Evolutionary conservation across 2,888 invertebrate species (phyloP).

Genomic region (Sthenelais limicola): DNA sequence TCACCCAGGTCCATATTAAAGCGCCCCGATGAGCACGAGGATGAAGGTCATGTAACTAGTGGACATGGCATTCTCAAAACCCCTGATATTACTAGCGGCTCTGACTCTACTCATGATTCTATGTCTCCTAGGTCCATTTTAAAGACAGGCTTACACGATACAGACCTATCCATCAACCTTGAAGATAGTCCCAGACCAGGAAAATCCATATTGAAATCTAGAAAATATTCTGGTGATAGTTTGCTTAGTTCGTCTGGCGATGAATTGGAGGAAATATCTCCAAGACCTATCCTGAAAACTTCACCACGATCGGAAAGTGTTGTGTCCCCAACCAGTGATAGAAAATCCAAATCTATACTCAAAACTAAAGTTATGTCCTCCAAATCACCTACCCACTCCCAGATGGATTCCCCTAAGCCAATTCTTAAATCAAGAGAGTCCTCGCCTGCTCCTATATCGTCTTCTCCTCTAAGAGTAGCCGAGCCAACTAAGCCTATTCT

Average conservation of each 20-base stretch:
- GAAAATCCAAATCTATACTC: conserved; percentile 13
- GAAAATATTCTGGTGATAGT: conserved; percentile 23
- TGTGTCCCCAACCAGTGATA: background rate
- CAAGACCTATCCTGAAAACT: conserved; percentile 40
- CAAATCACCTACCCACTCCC: background rate
- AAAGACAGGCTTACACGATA: background rate
- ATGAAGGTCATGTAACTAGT: background rate
- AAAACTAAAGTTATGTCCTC: conserved; percentile 8
- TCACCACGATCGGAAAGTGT: conserved; percentile 6
- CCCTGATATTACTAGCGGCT: background rate
- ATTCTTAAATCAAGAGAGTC: conserved; percentile 18
- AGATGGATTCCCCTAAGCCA: conserved; percentile 13
- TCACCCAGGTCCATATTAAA: conserved; percentile 43
- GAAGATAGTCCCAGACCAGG: conserved; percentile 5
- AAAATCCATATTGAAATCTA: conserved; percentile 40
- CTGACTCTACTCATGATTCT: background rate
- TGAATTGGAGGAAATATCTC: conserved; percentile 28
- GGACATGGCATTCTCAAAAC: conserved; percentile 20
- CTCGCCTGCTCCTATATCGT: background rate
- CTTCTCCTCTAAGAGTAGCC: background rate
- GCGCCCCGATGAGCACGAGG: conserved; percentile 7
- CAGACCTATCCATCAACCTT: background rate
- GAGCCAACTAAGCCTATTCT: conserved; percentile 20
- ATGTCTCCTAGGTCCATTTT: background rate
- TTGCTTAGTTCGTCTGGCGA: conserved; percentile 29